Evolutionary conservation across 2,113 vertebrate species (phyloP).

Genomic region (Smithornis capensis): DNA sequence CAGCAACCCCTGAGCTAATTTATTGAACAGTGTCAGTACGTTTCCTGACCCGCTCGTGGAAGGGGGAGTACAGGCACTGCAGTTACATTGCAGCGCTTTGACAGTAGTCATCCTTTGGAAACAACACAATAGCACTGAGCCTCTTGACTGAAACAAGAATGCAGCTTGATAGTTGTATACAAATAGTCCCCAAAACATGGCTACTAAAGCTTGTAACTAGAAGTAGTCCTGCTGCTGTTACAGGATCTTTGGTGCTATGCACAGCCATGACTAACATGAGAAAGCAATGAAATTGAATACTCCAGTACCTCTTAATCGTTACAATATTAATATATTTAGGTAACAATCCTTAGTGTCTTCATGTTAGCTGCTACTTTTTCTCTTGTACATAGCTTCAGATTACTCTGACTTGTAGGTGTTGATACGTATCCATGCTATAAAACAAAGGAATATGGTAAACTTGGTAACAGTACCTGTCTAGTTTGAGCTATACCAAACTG

Average conservation of each 20-base stretch:
- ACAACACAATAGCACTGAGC: neutral
- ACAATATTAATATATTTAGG: neutral
- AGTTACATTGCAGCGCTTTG: neutral
- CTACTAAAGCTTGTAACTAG: neutral
- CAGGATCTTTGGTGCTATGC: neutral
- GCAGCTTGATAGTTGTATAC: neutral
- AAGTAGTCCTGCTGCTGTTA: neutral
- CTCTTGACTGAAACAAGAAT: neutral
- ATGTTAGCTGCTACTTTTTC: neutral
- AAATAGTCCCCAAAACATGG: neutral
- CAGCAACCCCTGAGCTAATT: neutral
- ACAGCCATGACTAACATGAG: neutral
- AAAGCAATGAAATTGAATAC: neutral
- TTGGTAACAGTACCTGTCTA: neutral
- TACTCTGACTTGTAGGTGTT: neutral
- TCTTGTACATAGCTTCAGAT: neutral
- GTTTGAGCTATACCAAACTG: neutral
- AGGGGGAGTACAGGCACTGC: neutral
- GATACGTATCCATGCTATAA: neutral
- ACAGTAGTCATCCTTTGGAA: neutral
- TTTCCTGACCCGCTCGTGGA: neutral
- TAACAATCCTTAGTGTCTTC: neutral
- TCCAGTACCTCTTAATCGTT: neutral
- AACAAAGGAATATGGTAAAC: neutral
- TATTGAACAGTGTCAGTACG: rapidly evolving